These are phyloP conservation scores for Python bivittatus DNA, from an alignment of 2,113 vertebrate genomes.

Conservation along the genomic window DNA sequence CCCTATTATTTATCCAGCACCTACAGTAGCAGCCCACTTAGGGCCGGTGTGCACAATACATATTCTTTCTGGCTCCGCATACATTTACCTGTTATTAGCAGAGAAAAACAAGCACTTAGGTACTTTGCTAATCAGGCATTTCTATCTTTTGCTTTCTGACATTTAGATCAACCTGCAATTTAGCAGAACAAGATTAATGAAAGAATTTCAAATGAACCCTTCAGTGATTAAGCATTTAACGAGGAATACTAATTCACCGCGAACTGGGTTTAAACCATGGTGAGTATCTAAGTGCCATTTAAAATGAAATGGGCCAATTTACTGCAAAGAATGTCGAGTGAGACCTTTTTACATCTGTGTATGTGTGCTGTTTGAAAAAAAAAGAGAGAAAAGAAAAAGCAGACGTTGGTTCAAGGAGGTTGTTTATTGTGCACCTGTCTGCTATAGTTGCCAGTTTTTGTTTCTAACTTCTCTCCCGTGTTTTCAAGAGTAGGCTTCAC, in stretches of 20 bases:
- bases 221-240: slow-evolving; percentile 60
- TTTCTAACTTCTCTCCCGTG: neutral
- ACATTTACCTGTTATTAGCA: slow-evolving; percentile 47
- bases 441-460: neutral
- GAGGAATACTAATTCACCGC: slow-evolving; percentile 61
- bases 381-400: neutral
- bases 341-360: slow-evolving; percentile 46
- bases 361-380: neutral
- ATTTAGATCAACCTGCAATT: slow-evolving; percentile 70
- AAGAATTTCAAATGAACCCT: slow-evolving; percentile 63
- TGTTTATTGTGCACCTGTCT: slow-evolving; percentile 5
- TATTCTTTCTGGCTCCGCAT: neutral
- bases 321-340: slow-evolving; percentile 49
- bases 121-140: slow-evolving; percentile 67
- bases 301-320: slow-evolving; percentile 60
- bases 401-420: slow-evolving; percentile 16
- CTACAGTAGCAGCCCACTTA: neutral
- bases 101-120: slow-evolving; percentile 45
- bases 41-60: neutral
- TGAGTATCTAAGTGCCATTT: slow-evolving; percentile 45
- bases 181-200: slow-evolving; percentile 61
- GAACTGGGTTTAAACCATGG: slow-evolving; percentile 34
- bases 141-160: slow-evolving; percentile 68
- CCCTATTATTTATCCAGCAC: neutral
- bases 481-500: neutral